Conservation (phyloP, 2,888 invertebrate species). For the Mythimna lalbum region DNA sequence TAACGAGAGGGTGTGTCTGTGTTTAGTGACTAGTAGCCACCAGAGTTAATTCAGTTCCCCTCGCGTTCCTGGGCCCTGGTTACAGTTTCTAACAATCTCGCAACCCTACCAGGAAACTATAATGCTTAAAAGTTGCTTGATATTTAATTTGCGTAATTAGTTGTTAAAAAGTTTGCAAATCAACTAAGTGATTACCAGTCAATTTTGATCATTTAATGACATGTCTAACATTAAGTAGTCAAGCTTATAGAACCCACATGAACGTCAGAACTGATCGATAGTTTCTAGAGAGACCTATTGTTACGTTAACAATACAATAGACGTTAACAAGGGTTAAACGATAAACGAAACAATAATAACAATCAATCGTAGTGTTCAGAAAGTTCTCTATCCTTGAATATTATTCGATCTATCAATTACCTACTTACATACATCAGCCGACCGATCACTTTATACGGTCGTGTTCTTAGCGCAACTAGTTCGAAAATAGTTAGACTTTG, state of each 20-base stretch:
- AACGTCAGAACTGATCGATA: constrained; percentile 15
- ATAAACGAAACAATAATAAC: constrained; percentile 52
- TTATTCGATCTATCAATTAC: constrained; percentile 49
- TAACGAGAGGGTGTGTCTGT: too few species aligned
- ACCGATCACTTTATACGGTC: constrained; percentile 1
- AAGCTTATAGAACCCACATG: constrained; percentile 5
- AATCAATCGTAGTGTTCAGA: constrained; percentile 43
- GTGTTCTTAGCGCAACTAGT: background rate
- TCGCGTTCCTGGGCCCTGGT: too few species aligned
- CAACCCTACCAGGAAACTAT: too few species aligned
- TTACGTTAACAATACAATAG: constrained; percentile 33
- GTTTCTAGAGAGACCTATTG: constrained; percentile 48
- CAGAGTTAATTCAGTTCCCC: too few species aligned
- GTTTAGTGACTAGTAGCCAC: too few species aligned
- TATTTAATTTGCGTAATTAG: background rate
- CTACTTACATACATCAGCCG: constrained; percentile 30
- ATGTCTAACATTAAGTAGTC: background rate
- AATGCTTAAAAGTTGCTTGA: background rate
- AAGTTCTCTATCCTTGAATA: constrained; percentile 64
- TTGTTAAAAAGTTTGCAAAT: background rate
- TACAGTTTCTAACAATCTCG: background rate
- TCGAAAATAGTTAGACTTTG: background rate
- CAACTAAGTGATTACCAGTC: constrained; percentile 8
- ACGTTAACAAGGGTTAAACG: constrained; percentile 67
- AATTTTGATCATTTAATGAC: constrained; percentile 12